Conservation (phyloP, 2,113 vertebrate species). For the Ptilonorhynchus violaceus region DNA sequence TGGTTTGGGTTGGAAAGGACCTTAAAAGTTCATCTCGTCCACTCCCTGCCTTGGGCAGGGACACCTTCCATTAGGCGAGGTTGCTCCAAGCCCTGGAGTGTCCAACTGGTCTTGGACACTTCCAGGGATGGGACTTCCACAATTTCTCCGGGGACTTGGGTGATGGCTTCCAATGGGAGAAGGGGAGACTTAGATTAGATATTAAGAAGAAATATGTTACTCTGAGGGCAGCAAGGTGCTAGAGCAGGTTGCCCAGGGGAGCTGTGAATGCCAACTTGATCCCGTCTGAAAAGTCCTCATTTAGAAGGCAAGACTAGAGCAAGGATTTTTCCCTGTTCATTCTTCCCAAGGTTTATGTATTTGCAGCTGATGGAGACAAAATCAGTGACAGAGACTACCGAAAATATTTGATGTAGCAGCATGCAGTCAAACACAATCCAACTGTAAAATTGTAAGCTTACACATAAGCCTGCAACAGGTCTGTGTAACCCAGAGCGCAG, state of each 20-base stretch:
- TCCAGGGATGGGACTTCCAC: background rate
- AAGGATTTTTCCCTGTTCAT: background rate
- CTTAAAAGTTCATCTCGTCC: background rate
- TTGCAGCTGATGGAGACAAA: background rate
- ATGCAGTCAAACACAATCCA: background rate
- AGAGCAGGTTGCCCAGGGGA: no score
- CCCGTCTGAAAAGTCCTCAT: background rate
- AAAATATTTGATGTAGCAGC: background rate
- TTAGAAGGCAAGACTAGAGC: background rate
- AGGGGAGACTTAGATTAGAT: background rate
- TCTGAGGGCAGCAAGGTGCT: background rate
- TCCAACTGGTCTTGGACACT: background rate
- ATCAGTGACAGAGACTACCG: background rate
- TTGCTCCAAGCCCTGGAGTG: background rate
- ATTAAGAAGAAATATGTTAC: no score
- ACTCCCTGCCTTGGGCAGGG: background rate
- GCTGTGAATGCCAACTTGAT: background rate
- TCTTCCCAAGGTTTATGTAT: background rate
- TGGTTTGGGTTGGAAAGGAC: background rate
- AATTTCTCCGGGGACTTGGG: background rate
- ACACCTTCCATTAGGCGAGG: background rate
- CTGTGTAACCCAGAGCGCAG: background rate
- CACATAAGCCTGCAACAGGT: background rate
- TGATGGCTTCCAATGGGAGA: background rate
- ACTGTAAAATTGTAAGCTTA: accelerated